Percentiles rank a stretch among this genome's conserved stretches.
phyloP scores from a whole-genome alignment of 2,113 vertebrate species.

The Colaptes auratus region DNA sequence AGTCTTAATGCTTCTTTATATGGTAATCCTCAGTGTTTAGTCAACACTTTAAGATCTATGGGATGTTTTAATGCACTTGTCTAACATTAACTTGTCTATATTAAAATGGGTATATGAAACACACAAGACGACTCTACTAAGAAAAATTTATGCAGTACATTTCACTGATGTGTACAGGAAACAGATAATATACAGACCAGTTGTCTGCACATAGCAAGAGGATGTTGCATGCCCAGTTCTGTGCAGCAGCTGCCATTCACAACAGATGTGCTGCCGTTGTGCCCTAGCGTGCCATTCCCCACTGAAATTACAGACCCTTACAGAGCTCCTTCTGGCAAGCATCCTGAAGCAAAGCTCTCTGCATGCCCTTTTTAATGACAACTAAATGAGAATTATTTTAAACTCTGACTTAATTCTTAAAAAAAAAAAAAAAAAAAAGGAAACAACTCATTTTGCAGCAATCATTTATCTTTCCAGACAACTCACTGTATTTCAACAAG shows the following conservation, averaged over 20 bases:
- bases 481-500: background rate
- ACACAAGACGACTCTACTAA: background rate
- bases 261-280: background rate
- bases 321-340: conserved; percentile 45
- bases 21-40: background rate
- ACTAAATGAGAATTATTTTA: background rate
- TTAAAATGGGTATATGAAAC: background rate
- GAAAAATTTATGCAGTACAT: background rate
- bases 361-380: conserved; percentile 1
- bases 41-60: conserved; percentile 2
- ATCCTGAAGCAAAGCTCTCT: conserved; percentile 33
- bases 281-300: background rate
- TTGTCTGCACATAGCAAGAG: background rate
- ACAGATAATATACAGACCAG: background rate
- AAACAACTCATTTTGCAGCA: background rate
- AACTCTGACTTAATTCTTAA: background rate
- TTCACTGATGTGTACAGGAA: background rate
- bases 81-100: background rate
- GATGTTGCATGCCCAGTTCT: background rate
- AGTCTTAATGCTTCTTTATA: conserved; percentile 2
- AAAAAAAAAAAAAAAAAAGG: no score
- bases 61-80: background rate
- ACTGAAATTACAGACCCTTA: conserved; percentile 45
- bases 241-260: conserved; percentile 58
- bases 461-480: background rate